Evolutionary conservation across 1,140 invertebrate genomes (phyloP).

Genomic region (Oncopeltus fasciatus): DNA sequence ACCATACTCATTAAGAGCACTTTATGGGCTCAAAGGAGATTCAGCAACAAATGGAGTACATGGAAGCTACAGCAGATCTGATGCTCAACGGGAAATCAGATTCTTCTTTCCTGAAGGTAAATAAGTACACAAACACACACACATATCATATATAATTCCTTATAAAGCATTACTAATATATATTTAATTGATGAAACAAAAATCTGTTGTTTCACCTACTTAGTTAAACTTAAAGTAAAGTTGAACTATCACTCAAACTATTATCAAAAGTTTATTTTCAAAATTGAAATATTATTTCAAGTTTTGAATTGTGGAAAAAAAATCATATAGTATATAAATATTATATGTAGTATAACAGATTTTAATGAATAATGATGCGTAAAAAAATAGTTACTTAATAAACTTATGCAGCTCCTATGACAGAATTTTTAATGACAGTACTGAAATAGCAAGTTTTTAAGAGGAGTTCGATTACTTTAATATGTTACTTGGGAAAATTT

Average conservation of each 20-base stretch:
- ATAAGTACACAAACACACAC: too few species aligned
- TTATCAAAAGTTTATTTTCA: background rate
- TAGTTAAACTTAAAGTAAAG: too few species aligned
- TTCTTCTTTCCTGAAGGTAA: slow-evolving; percentile 16
- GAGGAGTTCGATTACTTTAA: too few species aligned
- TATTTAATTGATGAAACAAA: background rate
- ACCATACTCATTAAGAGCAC: slow-evolving; percentile 12
- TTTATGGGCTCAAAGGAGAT: slow-evolving; percentile 14
- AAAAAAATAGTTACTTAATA: slow-evolving; percentile 6
- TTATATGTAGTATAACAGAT: too few species aligned
- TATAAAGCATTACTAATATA: background rate
- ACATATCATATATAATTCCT: background rate
- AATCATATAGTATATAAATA: too few species aligned
- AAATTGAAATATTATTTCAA: background rate
- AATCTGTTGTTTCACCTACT: background rate
- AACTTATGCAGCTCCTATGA: background rate
- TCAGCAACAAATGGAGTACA: slow-evolving; percentile 13
- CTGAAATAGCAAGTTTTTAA: too few species aligned
- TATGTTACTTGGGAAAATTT: too few species aligned
- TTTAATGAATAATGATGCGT: too few species aligned
- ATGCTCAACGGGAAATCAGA: slow-evolving; percentile 10
- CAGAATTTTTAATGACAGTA: too few species aligned
- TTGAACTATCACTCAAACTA: background rate
- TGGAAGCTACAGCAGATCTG: background rate
- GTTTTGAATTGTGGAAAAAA: too few species aligned